Conservation (phyloP, 2,797 vertebrate genomes). For the Anabas testudineus region DNA sequence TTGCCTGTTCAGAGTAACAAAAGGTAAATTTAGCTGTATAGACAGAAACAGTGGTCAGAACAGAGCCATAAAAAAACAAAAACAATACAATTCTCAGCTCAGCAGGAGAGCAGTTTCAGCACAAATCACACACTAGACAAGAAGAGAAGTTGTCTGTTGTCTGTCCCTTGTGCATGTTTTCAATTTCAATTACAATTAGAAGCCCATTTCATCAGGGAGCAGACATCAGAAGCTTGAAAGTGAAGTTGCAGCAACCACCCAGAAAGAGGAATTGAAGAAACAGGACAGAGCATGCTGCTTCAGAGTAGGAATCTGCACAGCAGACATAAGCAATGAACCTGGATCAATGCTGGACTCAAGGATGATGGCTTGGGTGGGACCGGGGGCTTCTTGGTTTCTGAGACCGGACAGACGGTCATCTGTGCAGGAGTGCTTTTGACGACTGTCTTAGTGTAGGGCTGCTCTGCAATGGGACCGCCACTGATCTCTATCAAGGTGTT, state of each 20-base stretch:
- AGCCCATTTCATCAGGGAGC: slow-evolving; percentile 61
- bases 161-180: slow-evolving; percentile 64
- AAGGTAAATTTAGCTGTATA: slow-evolving; percentile 34
- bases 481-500: slow-evolving; percentile 90
- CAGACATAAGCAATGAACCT: slow-evolving; percentile 84
- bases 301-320: slow-evolving; percentile 53
- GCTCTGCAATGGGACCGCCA: slow-evolving; percentile 69
- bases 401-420: slow-evolving; percentile 4
- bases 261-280: slow-evolving; percentile 51
- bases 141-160: slow-evolving; percentile 65
- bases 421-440: slow-evolving; percentile 27
- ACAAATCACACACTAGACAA: slow-evolving; percentile 55
- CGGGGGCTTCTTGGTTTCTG: slow-evolving; percentile 78
- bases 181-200: slow-evolving; percentile 57
- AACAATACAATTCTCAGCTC: slow-evolving; percentile 33
- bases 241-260: slow-evolving; percentile 57
- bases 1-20: slow-evolving; percentile 29
- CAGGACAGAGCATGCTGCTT: slow-evolving; percentile 35
- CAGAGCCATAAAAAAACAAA: slow-evolving; percentile 57
- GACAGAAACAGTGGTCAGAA: slow-evolving; percentile 46
- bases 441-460: slow-evolving; percentile 46
- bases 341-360: slow-evolving; percentile 58
- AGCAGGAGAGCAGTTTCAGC: slow-evolving; percentile 56
- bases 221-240: slow-evolving; percentile 75
- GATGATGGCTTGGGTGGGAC: slow-evolving; percentile 87